phyloP scores from a whole-genome alignment of 2,888 invertebrate species.

The Galeruca laticollis region DNA sequence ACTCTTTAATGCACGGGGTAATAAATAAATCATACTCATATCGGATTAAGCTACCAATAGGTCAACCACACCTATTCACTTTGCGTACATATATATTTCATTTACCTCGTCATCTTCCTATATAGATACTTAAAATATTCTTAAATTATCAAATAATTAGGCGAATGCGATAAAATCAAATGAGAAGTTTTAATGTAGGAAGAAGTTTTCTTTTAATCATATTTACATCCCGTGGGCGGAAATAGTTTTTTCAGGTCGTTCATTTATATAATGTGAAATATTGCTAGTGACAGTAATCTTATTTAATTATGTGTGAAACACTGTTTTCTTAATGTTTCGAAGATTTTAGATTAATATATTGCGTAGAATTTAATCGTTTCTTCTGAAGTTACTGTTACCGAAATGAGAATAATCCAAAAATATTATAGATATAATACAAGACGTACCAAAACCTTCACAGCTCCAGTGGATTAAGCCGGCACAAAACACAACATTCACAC shows the following conservation, averaged over 20 bases:
- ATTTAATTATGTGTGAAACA: conserved; percentile 15
- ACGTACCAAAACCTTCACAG: too few species aligned
- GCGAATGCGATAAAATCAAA: conserved; percentile 10
- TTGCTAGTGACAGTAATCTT: conserved; percentile 6
- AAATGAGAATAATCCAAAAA: too few species aligned
- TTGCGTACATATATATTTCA: too few species aligned
- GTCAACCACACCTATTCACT: too few species aligned
- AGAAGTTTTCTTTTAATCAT: conserved; percentile 2
- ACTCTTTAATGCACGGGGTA: too few species aligned
- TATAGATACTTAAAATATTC: background rate
- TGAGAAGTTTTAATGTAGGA: background rate
- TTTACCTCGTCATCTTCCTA: background rate
- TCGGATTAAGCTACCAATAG: too few species aligned
- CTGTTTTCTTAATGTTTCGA: conserved; percentile 7
- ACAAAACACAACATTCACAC: too few species aligned
- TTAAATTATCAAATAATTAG: background rate
- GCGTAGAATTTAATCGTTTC: too few species aligned
- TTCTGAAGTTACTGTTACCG: too few species aligned
- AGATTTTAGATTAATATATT: conserved; percentile 2
- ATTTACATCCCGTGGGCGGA: background rate
- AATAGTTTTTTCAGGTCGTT: conserved; percentile 11
- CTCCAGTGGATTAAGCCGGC: too few species aligned
- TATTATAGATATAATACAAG: too few species aligned
- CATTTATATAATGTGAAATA: conserved; percentile 18
- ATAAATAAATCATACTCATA: too few species aligned